A percentile compares a stretch with the other conserved stretches of the same genome.
Evolutionary conservation across 64 coral and sea anemone genomes (phyloP).

Genomic region (Pachyseris speciosa): DNA sequence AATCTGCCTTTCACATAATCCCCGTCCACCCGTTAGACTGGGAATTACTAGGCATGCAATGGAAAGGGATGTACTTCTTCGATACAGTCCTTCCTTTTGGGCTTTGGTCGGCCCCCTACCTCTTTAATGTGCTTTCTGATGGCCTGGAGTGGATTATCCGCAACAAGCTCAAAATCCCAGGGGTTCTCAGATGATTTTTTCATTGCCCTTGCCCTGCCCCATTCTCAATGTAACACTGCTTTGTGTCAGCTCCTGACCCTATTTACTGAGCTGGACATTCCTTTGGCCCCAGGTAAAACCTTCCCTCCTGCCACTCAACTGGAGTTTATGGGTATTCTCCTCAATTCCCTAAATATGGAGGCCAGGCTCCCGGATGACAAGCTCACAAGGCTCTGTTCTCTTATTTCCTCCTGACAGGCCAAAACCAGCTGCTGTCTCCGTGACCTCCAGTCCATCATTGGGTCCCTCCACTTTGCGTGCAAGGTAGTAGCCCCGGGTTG

Average conservation of each 20-base stretch:
- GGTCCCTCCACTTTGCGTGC: constrained; percentile 36
- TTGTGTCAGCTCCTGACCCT: background rate
- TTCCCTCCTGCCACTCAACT: background rate
- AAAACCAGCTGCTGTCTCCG: background rate
- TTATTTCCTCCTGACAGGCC: background rate
- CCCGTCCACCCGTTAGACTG: constrained; percentile 33
- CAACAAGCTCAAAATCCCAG: background rate
- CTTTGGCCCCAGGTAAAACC: background rate
- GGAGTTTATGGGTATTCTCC: constrained; percentile 58
- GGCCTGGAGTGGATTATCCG: constrained; percentile 16
- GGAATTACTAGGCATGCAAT: constrained; percentile 22
- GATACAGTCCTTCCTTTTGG: constrained; percentile 15
- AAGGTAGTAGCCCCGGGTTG: background rate
- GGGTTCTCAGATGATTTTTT: constrained; percentile 27
- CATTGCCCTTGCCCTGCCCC: background rate
- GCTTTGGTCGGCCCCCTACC: background rate
- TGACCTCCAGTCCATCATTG: constrained; percentile 22
- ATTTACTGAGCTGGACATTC: background rate
- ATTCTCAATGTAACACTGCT: background rate
- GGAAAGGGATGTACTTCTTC: constrained; percentile 9
- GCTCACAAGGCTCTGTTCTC: background rate
- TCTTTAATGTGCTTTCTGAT: background rate
- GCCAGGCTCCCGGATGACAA: constrained; percentile 28
- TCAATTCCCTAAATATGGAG: constrained; percentile 6
- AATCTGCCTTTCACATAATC: constrained; percentile 19